Conservation (phyloP, 2,113 vertebrate species). For the Zeus faber region DNA sequence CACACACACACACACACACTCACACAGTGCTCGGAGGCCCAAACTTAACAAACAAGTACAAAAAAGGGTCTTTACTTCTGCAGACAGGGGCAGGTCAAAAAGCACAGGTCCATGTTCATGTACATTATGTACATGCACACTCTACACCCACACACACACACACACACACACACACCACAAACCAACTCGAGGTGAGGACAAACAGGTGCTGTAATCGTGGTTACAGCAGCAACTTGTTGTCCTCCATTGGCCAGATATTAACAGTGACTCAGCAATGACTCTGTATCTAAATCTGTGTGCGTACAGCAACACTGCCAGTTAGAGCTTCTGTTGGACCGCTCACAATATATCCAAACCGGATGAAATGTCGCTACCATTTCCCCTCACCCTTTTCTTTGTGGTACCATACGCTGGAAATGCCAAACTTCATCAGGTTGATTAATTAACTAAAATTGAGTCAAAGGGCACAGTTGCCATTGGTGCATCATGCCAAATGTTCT, state of each 20-base stretch:
- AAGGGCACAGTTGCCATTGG: too few species aligned
- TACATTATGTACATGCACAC: too few species aligned
- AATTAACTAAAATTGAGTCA: too few species aligned
- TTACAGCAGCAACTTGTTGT: conserved; percentile 29
- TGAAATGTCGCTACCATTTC: too few species aligned
- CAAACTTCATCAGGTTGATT: too few species aligned
- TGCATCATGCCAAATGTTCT: too few species aligned
- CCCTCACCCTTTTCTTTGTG: too few species aligned
- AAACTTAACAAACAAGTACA: not conserved
- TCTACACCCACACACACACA: not conserved
- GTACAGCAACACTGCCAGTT: conserved; percentile 18
- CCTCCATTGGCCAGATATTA: conserved; percentile 37
- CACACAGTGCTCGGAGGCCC: not conserved
- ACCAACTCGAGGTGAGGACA: too few species aligned
- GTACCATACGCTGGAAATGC: too few species aligned
- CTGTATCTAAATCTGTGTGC: conserved; percentile 40
- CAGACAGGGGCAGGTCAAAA: not conserved
- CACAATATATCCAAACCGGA: too few species aligned
- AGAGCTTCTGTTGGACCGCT: too few species aligned
- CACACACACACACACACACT: conserved; percentile 14
- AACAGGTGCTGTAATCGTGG: conserved; percentile 31
- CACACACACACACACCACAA: conserved; percentile 3
- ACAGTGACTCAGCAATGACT: conserved; percentile 18
- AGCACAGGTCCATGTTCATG: not conserved
- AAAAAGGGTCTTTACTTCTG: too few species aligned